Base-by-base conservation (phyloP, 2,113 vertebrate genomes). In the Prionailurus viverrinus region DNA sequence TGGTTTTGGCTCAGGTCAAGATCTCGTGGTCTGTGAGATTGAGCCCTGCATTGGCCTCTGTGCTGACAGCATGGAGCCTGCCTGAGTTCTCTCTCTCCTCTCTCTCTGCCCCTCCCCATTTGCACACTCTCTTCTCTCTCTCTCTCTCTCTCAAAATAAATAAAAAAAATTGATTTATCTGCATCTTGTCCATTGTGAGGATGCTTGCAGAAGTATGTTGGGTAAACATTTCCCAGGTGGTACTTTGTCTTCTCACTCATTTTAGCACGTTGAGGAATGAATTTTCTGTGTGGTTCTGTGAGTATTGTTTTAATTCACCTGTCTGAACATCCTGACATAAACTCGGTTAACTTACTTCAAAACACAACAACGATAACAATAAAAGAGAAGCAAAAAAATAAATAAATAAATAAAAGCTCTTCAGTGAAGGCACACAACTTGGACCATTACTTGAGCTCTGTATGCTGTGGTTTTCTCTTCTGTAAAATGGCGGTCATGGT, bases 401-500 rank as follows among this genome's bases (percentile, higher is more conserved):
- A 39, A 39, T 39, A 39, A 39, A 39, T 39, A 39, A 55, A 55
- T 27, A 25, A 12, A 87, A 66, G 2, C 14, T 66, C 36, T 58
- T 58, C 36, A 19, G 48, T 29, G 27, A 18, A 11, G 4, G 31
- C 27, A 16, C 27, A 14, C 19, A n/a, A 55, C 55, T 25, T 13
- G 29, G 87, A 61, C 36, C 31, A 3, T 65, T 29, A 48, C 31
- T 36, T 33, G 5, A 33, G 7, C n/a, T 69, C n/a, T 31, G 25
- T 7, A 9, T 39, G 31, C 2, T 0, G 27, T 39, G 1, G 41
- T 63, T 81, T 73, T 39, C 93, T 73, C 13, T 25, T n/a, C 27
- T 25, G 2, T 19, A 13, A n/a, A 82, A 48, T 13, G 53, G 18
- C 0, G 2, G 7, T 21, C 31, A 41, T 1, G 19, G 11, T 6